Evolutionary conservation across 2,888 invertebrate species (phyloP), one percentile per base, ranked within the genome.

Genomic region (Chymomyza procnemis): DNA sequence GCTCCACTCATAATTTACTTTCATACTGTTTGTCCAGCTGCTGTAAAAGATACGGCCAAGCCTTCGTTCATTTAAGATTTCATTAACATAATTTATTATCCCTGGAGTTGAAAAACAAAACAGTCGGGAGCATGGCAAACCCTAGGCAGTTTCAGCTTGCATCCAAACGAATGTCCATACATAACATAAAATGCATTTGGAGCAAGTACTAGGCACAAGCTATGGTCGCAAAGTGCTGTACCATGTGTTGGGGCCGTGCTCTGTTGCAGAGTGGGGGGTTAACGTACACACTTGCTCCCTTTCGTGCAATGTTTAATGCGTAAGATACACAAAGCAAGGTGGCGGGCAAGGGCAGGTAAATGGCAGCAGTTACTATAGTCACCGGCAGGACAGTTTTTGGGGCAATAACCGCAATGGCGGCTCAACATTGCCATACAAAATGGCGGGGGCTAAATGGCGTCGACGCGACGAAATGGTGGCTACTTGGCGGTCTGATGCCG

Each of bases 251-350:
- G 48, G 47, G 26, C 55, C 41, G 61, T 50, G 61, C 22, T 60
- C 34, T n/a, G n/a, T n/a, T n/a, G n/a, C 26, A 26, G 55, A 58
- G 54, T 14, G 50, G 67, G 50, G 54, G 56, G n/a, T n/a, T n/a
- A 61, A 19, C 21, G n/a, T n/a, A n/a, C 12, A 9, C 9, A 21
- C 52, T 21, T 1, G 5, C 18, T n/a, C 26, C 34, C 9, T n/a
- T n/a, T n/a, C n/a, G 64, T 65, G 69, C 74, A 50, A 68, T 55
- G 81, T 72, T 73, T 72, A 86, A 84, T 84, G 84, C 86, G 87
- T 80, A 74, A 80, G 80, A 84, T 73, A 84, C 72, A 86, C 87
- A 83, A 69, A 69, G 64, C 71, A 69, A 69, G 64, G 69, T 61
- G 56, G 62, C 48, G 41, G 55, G 50, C 54, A 3, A 41, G 34